A percentile compares a stretch with the other conserved stretches of the same genome.
phyloP scores from a whole-genome alignment of 2,888 invertebrate genomes.

The Athrips mouffetella region DNA sequence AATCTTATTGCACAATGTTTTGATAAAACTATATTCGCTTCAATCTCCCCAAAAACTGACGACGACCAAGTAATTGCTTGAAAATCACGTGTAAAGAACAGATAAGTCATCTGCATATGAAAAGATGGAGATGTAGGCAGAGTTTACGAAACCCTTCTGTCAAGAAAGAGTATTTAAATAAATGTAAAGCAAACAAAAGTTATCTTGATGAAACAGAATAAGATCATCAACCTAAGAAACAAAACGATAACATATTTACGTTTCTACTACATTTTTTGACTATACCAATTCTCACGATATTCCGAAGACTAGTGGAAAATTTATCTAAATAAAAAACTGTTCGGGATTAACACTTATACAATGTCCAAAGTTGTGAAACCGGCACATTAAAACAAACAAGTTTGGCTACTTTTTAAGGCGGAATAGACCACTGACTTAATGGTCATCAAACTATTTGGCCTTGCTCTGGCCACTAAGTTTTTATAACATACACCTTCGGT shows the following conservation, averaged over 20 bases:
- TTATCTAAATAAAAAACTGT: background rate
- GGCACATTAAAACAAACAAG: slow-evolving; percentile 11
- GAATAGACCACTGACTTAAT: slow-evolving; percentile 18
- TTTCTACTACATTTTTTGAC: background rate
- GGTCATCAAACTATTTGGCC: slow-evolving; percentile 10
- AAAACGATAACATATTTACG: background rate
- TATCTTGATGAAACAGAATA: slow-evolving; percentile 5
- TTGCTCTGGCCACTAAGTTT: background rate
- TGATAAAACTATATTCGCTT: no score
- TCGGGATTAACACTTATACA: slow-evolving; percentile 3
- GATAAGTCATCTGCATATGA: no score
- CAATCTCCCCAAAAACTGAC: no score
- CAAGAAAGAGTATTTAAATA: no score
- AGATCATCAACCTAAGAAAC: no score
- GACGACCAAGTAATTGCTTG: no score
- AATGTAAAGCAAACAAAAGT: background rate
- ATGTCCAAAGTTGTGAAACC: slow-evolving; percentile 10
- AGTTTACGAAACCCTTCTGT: background rate
- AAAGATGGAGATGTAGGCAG: background rate
- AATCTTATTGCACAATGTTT: no score
- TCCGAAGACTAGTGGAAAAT: background rate
- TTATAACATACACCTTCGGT: slow-evolving; percentile 4
- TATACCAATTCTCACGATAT: background rate
- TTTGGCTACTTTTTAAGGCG: slow-evolving; percentile 8
- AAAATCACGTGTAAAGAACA: no score